These are phyloP conservation scores for Cantharis rufa DNA, from an alignment of 2,888 invertebrate species.

Conservation along the genomic window DNA sequence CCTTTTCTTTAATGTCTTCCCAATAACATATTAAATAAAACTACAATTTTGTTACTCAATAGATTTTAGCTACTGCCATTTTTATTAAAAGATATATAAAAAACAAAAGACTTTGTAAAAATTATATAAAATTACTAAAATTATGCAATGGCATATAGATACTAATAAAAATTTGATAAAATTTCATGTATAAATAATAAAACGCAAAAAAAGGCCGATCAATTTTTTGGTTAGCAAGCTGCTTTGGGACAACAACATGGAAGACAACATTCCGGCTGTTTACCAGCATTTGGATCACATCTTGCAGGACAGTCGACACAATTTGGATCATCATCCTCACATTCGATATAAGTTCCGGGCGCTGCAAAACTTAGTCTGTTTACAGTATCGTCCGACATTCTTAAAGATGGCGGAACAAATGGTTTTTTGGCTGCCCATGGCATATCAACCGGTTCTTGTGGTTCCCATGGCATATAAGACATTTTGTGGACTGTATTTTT, in stretches of 20 bases:
- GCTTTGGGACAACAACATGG: slow-evolving; percentile 54
- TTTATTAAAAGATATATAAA: background rate
- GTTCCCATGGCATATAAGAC: slow-evolving; percentile 58
- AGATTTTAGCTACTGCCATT: background rate
- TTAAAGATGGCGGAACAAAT: slow-evolving; percentile 53
- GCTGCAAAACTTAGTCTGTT: slow-evolving; percentile 66
- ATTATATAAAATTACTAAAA: background rate
- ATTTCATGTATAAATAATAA: background rate
- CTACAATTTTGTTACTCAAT: background rate
- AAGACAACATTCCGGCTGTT: slow-evolving; percentile 25
- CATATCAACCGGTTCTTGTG: slow-evolving; percentile 50
- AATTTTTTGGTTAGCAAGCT: slow-evolving; percentile 42
- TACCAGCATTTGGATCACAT: slow-evolving; percentile 39
- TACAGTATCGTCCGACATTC: slow-evolving; percentile 63
- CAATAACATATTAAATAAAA: no score
- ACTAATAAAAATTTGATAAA: background rate
- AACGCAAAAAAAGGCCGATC: background rate
- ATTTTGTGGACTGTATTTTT: slow-evolving; percentile 52
- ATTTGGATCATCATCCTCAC: slow-evolving; percentile 60
- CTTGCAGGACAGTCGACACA: slow-evolving; percentile 55
- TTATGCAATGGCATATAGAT: background rate
- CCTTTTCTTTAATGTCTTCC: no score
- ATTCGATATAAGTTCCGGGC: slow-evolving; percentile 63
- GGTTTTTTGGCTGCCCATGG: slow-evolving; percentile 54
- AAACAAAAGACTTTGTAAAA: background rate